phyloP scores from a whole-genome alignment of 2,888 invertebrate species.

The Drosophila mulleri region DNA sequence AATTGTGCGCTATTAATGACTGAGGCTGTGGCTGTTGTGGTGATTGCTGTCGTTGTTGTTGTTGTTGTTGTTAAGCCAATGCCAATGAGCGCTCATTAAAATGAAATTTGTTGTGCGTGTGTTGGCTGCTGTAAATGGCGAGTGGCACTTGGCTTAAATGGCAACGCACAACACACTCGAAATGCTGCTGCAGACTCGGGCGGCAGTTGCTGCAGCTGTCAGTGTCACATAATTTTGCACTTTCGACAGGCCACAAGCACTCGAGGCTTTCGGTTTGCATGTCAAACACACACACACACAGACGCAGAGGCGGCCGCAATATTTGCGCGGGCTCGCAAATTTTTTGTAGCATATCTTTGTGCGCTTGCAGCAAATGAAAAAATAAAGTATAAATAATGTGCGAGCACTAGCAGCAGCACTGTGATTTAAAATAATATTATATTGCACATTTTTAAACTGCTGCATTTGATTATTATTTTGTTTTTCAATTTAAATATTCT shows the following conservation, averaged over 20 bases:
- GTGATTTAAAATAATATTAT: slow-evolving; percentile 51
- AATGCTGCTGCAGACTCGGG: slow-evolving; percentile 32
- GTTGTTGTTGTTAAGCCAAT: slow-evolving; percentile 22
- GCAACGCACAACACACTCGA: slow-evolving; percentile 61
- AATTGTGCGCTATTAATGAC: slow-evolving; percentile 72
- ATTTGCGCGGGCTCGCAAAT: slow-evolving; percentile 25
- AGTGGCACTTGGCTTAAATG: slow-evolving; percentile 67
- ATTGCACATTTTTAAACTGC: slow-evolving; percentile 30
- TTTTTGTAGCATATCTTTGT: slow-evolving; percentile 54
- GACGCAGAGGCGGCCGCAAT: slow-evolving; percentile 16
- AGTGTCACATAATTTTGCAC: slow-evolving; percentile 68
- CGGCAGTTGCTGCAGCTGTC: slow-evolving; percentile 55
- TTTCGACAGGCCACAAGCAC: slow-evolving; percentile 69
- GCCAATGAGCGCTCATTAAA: slow-evolving; percentile 73
- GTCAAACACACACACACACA: slow-evolving; percentile 49
- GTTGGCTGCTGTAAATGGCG: slow-evolving; percentile 42
- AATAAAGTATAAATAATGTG: slow-evolving; percentile 14
- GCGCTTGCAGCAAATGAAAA: slow-evolving; percentile 29
- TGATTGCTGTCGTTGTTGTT: slow-evolving; percentile 5
- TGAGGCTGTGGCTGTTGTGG: slow-evolving; percentile 23
- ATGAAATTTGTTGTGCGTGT: slow-evolving; percentile 66
- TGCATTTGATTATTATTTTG: slow-evolving; percentile 29
- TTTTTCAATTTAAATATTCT: slow-evolving; percentile 11
- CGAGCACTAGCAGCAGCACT: slow-evolving; percentile 3
- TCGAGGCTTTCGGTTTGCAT: slow-evolving; percentile 59